Evolutionary conservation across 2,888 invertebrate genomes (phyloP), one percentile per base, ranked within the genome.

Genomic region (Monopis laevigella): DNA sequence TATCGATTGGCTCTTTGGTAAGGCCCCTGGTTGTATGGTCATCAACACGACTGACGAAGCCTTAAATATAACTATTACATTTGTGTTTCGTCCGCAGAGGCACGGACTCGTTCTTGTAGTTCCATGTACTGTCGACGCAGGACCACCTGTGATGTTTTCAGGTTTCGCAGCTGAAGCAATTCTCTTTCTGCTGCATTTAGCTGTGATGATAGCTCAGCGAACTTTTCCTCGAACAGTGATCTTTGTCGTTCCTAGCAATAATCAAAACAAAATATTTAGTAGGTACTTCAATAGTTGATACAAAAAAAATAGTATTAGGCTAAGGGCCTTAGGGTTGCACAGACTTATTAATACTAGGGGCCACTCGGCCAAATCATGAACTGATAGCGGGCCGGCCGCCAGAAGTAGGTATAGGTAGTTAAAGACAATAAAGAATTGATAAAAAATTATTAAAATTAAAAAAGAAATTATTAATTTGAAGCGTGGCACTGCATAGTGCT

Each of bases 51-150:
- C n/a, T n/a, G n/a, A n/a, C n/a, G n/a, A n/a, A n/a, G n/a, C 5
- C 24, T 7, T 7, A 21, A 21, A 21, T 21, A 21, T 5, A 21
- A 7, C 5, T 21, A 21, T 50, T 18, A 74, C 78, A 58, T 65
- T 24, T 60, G 60, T 2, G 73, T 67, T 28, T 69, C 65, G 43
- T 63, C 65, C 10, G 62, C 63, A 2, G 66, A 63, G 4, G 42
- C 48, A n/a, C 53, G 48, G 16, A 69, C 53, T 2, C 65, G 62
- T 10, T 70, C 66, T 43, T 68, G 65, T 27, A 80, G 48, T 43
- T 77, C 73, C 2, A 50, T 45, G 46, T 65, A 73, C 42, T 75
- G 73, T 1, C 60, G 57, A 41, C 73, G 72, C 12, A 73, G 48
- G 2, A 52, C 51, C 1, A 52, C 18, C 32, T 66, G 62, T 1